phyloP scores from a whole-genome alignment of 2,797 vertebrate species.

The Phoeniculus purpureus region DNA sequence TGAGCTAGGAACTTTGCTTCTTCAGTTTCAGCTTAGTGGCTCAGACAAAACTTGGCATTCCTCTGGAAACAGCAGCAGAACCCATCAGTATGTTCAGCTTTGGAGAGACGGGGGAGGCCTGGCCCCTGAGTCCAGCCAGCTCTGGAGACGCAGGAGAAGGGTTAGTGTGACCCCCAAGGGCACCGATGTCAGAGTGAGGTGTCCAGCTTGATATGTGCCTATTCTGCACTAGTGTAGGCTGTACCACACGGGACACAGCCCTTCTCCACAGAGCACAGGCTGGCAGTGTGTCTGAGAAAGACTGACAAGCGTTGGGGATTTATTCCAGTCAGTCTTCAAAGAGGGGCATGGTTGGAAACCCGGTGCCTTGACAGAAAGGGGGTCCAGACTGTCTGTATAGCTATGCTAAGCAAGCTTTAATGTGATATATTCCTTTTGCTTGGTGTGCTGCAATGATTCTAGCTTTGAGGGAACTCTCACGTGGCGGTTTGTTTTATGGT shows the following conservation, averaged over 20 bases:
- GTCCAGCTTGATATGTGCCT: neutral
- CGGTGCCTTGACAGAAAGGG: neutral
- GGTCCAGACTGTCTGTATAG: neutral
- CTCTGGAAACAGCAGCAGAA: neutral
- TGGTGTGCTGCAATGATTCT: neutral
- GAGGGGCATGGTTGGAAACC: neutral
- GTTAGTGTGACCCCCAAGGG: neutral
- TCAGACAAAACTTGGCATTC: neutral
- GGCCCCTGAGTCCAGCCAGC: accelerated
- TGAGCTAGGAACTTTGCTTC: neutral
- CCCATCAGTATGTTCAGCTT: accelerated
- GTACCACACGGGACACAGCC: neutral
- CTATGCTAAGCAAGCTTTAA: neutral
- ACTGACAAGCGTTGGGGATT: neutral
- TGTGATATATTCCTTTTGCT: neutral
- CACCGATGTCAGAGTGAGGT: neutral
- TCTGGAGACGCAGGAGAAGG: neutral
- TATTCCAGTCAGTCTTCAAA: neutral
- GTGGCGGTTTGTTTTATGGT: neutral
- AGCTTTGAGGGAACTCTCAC: neutral
- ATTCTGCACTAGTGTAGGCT: neutral
- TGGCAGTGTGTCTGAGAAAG: neutral
- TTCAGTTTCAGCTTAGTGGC: neutral
- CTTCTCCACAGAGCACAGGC: neutral
- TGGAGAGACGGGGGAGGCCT: neutral